phyloP scores from a whole-genome alignment of 2,113 vertebrate species.

The Chascanopsetta lugubris region DNA sequence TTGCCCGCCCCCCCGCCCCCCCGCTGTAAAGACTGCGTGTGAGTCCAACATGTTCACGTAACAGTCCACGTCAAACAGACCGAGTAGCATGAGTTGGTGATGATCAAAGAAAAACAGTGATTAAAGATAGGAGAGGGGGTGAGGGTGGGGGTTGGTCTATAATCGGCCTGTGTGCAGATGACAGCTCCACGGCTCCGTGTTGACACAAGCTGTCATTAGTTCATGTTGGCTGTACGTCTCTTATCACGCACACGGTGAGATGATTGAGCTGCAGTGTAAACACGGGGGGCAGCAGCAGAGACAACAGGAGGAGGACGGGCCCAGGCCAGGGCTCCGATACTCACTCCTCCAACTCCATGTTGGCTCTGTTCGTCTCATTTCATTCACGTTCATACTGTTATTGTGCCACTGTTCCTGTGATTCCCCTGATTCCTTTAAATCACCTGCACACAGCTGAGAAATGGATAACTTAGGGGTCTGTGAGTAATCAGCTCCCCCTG shows the following conservation, averaged over 20 bases:
- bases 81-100: constrained; percentile 2
- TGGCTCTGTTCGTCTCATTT: neutral
- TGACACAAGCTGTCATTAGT: constrained; percentile 66
- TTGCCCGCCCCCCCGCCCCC: too few relatives aligned
- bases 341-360: constrained; percentile 10
- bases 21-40: too few relatives aligned
- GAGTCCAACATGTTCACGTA: constrained; percentile 34
- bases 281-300: constrained; percentile 38
- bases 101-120: constrained; percentile 31
- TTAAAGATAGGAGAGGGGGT: constrained; percentile 37
- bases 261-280: constrained; percentile 60
- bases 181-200: constrained; percentile 60
- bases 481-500: constrained; percentile 50
- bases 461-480: neutral
- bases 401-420: neutral
- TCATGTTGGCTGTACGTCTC: constrained; percentile 58
- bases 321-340: constrained; percentile 24
- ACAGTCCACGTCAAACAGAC: constrained; percentile 18
- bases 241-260: constrained; percentile 51
- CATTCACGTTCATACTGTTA: neutral
- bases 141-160: constrained; percentile 17
- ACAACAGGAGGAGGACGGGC: constrained; percentile 19
- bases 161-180: constrained; percentile 35
- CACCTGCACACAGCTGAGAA: constrained; percentile 7
- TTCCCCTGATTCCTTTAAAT: neutral